Evolutionary conservation across 2,113 vertebrate species (phyloP).

Genomic region (Hippotragus niger): DNA sequence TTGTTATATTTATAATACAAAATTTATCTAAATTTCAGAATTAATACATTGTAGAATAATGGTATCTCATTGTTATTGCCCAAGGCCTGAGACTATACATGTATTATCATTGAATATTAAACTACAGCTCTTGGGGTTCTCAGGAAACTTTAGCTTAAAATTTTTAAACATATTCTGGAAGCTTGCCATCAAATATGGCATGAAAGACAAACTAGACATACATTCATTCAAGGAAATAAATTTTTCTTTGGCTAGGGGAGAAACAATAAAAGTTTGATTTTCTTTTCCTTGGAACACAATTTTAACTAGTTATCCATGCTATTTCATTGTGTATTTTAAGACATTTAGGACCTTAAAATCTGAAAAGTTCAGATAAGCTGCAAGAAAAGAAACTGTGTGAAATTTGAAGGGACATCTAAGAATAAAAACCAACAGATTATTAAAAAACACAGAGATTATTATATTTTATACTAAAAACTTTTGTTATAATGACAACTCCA

Average conservation of each 20-base stretch:
- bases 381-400: background rate
- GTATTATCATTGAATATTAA: background rate
- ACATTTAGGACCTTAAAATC: background rate
- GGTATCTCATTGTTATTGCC: background rate
- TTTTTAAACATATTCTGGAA: background rate
- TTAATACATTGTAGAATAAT: background rate
- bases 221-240: background rate
- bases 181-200: background rate
- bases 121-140: background rate
- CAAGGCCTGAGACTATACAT: background rate
- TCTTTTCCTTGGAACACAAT: background rate
- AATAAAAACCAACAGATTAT: slow-evolving; percentile 1
- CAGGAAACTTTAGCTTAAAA: background rate
- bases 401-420: background rate
- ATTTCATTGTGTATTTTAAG: slow-evolving; percentile 6
- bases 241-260: background rate
- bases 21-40: slow-evolving; percentile 19
- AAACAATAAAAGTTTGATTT: background rate
- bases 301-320: background rate
- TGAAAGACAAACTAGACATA: background rate
- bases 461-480: background rate
- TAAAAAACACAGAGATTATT: background rate
- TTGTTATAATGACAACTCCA: background rate
- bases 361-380: background rate
- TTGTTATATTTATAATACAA: background rate